phyloP scores from a whole-genome alignment of 2,797 vertebrate species.

The Prionace glauca region DNA sequence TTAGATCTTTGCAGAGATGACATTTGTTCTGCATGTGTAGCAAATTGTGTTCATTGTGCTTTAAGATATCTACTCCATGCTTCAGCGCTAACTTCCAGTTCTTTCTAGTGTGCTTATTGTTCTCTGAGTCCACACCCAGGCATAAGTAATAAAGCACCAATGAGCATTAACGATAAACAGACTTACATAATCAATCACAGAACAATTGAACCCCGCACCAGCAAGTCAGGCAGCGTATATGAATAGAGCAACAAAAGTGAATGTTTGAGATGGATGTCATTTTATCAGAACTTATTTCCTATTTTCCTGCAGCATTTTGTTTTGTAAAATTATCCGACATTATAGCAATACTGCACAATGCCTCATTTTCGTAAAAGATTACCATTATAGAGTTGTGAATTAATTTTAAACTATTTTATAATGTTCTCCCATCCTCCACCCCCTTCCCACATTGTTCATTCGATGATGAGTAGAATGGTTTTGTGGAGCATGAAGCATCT shows the following conservation, averaged over 20 bases:
- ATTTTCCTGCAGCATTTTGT: background rate
- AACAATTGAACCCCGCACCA: background rate
- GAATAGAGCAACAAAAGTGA: background rate
- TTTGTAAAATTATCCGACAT: background rate
- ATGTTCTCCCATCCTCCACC: background rate
- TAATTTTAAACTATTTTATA: background rate
- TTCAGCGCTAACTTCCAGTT: background rate
- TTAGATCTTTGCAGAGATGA: too few species aligned
- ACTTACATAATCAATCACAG: background rate
- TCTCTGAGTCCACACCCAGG: too few species aligned
- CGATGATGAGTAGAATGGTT: background rate
- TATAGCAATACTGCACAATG: background rate
- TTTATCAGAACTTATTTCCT: background rate
- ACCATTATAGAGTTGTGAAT: background rate
- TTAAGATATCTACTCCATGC: background rate
- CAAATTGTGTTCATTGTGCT: background rate
- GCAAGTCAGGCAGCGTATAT: background rate
- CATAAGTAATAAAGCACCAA: too few species aligned
- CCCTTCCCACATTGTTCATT: background rate
- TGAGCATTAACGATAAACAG: background rate
- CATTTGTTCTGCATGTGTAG: background rate
- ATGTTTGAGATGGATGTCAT: background rate
- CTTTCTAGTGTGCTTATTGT: background rate
- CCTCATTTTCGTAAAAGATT: background rate
- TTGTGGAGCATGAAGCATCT: background rate